These are phyloP conservation scores for Sphaerophoria taeniata DNA, from an alignment of 2,888 invertebrate species.

Conservation along the genomic window DNA sequence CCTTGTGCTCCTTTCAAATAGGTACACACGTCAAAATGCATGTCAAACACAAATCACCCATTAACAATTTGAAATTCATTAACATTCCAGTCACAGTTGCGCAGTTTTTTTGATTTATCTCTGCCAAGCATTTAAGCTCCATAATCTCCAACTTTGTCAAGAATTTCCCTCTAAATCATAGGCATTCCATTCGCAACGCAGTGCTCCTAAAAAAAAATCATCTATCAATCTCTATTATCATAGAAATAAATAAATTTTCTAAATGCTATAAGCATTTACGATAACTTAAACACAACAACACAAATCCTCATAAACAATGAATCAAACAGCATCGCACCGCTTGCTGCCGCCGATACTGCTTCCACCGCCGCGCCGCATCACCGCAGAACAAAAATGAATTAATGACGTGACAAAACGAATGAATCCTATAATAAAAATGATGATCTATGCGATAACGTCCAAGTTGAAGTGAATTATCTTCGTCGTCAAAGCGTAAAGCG, in stretches of 20 bases:
- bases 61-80: conserved; percentile 11
- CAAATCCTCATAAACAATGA: conserved; percentile 14
- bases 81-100: conserved; percentile 15
- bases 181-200: neutral
- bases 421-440: conserved; percentile 36
- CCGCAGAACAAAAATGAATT: conserved; percentile 17
- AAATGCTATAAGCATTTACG: conserved; percentile 29
- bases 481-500: neutral
- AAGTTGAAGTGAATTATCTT: conserved; percentile 12
- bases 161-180: conserved; percentile 19
- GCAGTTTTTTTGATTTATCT: conserved; percentile 15
- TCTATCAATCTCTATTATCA: conserved; percentile 34
- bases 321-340: conserved; percentile 6
- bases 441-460: conserved; percentile 48
- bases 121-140: conserved; percentile 2
- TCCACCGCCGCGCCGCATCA: too few species aligned
- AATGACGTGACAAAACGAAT: conserved; percentile 51
- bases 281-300: conserved; percentile 1
- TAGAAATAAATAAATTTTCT: conserved; percentile 9
- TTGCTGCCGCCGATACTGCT: neutral
- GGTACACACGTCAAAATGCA: too few species aligned
- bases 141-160: neutral
- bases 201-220: neutral
- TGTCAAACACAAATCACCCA: neutral
- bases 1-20: too few species aligned